Percentiles rank a stretch among this genome's conserved stretches.
phyloP scores from a whole-genome alignment of 2,113 vertebrate genomes.

The Osmerus eperlanus region DNA sequence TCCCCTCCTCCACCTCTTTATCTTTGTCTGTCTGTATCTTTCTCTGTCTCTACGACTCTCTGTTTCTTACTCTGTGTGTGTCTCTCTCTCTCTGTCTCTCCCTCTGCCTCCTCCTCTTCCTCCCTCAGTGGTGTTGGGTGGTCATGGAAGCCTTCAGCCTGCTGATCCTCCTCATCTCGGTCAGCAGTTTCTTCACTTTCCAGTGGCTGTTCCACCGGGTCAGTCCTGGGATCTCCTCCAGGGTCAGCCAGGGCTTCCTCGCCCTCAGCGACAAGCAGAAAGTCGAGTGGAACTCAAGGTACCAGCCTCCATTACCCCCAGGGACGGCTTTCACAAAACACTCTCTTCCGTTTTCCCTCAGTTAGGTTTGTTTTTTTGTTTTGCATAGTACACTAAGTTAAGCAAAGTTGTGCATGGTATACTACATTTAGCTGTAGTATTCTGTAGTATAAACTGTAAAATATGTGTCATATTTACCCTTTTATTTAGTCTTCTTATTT shows the following conservation, averaged over 20 bases:
- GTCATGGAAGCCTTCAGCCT: conserved; percentile 84
- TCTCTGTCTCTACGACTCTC: background rate
- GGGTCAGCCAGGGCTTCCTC: conserved; percentile 80
- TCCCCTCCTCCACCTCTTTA: background rate
- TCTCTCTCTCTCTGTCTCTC: background rate
- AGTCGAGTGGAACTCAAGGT: conserved; percentile 99
- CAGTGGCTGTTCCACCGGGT: conserved; percentile 88
- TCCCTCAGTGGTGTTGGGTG: conserved; percentile 60
- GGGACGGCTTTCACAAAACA: background rate
- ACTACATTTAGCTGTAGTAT: too few species aligned
- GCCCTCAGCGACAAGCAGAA: conserved; percentile 85
- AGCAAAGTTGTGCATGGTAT: too few species aligned
- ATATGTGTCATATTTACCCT: too few species aligned
- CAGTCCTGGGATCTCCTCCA: conserved; percentile 84
- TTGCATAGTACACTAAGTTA: background rate
- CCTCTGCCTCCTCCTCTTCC: background rate
- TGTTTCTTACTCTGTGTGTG: background rate
- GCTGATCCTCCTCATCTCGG: conserved; percentile 70
- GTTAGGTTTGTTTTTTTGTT: background rate
- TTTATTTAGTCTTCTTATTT: too few species aligned
- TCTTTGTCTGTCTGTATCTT: background rate
- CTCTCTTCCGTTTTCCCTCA: background rate
- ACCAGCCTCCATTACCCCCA: conserved; percentile 22
- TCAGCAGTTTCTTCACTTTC: conserved; percentile 85
- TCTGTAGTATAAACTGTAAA: too few species aligned